These are phyloP conservation scores for Fragum whitleyi DNA, from an alignment of 2,888 invertebrate genomes.

Conservation along the genomic window DNA sequence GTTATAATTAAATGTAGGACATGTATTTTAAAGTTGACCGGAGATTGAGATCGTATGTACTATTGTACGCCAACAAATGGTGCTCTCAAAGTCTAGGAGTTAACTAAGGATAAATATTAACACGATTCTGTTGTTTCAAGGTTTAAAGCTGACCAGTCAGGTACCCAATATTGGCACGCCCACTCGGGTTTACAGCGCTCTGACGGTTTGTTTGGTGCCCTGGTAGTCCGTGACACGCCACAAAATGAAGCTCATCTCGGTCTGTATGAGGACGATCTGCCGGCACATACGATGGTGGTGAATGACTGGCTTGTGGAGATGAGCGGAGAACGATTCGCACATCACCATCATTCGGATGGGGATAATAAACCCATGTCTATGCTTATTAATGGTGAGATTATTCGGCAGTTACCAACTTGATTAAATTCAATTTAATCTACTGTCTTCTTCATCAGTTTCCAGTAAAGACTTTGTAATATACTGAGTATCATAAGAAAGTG, in stretches of 20 bases:
- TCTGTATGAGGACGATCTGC: conserved; percentile 94
- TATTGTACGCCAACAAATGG: too few species aligned
- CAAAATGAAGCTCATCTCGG: conserved; percentile 94
- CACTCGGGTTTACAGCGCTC: conserved; percentile 78
- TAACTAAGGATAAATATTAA: too few species aligned
- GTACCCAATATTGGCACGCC: conserved; percentile 81
- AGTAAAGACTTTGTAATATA: too few species aligned
- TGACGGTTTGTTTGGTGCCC: conserved; percentile 77
- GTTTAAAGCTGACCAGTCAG: conserved; percentile 73
- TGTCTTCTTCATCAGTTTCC: too few species aligned
- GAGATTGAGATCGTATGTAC: too few species aligned
- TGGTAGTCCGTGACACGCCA: conserved; percentile 86
- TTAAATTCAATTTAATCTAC: too few species aligned
- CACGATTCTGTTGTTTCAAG: too few species aligned
- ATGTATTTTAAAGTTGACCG: too few species aligned
- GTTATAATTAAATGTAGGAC: too few species aligned
- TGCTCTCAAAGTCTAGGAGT: too few species aligned
- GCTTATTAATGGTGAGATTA: conserved; percentile 92
- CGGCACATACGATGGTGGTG: conserved; percentile 93
- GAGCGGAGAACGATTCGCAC: conserved; percentile 91
- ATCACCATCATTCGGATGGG: conserved; percentile 93
- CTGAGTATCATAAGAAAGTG: too few species aligned
- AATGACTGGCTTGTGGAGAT: conserved; percentile 93
- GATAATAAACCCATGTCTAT: conserved; percentile 94
- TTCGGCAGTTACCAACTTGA: too few species aligned